Conservation (phyloP, 2,888 invertebrate species). For the Spilarctia lutea region DNA sequence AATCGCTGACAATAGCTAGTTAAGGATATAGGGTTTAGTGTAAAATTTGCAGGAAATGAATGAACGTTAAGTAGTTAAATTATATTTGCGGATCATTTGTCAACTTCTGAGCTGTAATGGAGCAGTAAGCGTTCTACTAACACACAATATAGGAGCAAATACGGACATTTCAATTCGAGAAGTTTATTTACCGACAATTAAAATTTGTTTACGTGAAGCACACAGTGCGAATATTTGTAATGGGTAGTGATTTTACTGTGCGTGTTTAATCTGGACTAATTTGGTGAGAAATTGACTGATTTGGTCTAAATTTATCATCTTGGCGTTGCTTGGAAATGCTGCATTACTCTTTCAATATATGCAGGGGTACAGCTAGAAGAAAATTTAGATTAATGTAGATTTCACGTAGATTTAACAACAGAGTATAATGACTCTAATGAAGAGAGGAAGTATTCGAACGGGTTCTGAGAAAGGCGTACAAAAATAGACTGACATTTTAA, state of each 20-base stretch:
- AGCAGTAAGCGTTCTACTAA: not conserved
- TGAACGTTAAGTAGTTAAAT: not conserved
- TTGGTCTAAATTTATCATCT: not conserved
- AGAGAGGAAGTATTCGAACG: too few species aligned
- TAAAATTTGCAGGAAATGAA: not conserved
- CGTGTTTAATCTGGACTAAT: not conserved
- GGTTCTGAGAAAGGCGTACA: too few species aligned
- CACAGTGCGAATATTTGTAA: not conserved
- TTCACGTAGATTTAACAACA: too few species aligned
- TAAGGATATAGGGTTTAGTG: not conserved
- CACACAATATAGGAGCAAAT: not conserved
- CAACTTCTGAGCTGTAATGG: not conserved
- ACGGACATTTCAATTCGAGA: not conserved
- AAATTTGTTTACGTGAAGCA: not conserved
- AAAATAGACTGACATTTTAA: too few species aligned
- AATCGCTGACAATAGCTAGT: not conserved
- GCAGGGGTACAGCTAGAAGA: too few species aligned
- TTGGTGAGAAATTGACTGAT: not conserved
- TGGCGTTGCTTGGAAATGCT: too few species aligned
- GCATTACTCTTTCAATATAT: too few species aligned
- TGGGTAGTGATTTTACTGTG: not conserved
- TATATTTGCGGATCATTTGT: constrained; percentile 1
- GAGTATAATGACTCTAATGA: too few species aligned
- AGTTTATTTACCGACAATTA: not conserved
- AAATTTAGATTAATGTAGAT: too few species aligned